A percentile compares a stretch with the other conserved stretches of the same genome.
These are phyloP conservation scores for Furcula furcula DNA, from an alignment of 2,888 invertebrate species.

Conservation along the genomic window DNA sequence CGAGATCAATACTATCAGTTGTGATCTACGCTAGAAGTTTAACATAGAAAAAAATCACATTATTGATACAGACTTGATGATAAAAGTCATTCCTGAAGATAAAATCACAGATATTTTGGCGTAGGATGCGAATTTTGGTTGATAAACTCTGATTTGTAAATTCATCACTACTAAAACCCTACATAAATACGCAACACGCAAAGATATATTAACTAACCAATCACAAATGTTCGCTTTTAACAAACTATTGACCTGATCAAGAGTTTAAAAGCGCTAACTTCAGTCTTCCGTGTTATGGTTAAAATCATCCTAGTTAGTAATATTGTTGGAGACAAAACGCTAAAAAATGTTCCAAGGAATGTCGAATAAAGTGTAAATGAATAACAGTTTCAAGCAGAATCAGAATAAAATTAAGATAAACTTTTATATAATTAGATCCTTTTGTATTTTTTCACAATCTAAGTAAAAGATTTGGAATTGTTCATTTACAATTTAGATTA, in stretches of 20 bases:
- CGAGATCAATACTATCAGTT: too few species aligned
- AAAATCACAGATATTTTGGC: too few species aligned
- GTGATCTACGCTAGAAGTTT: too few species aligned
- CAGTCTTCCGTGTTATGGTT: conserved; percentile 53
- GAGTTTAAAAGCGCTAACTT: conserved; percentile 61
- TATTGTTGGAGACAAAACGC: conserved; percentile 34
- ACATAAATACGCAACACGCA: conserved; percentile 10
- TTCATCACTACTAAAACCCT: too few species aligned
- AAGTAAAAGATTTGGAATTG: neutral
- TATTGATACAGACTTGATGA: too few species aligned
- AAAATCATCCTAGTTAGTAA: conserved; percentile 49
- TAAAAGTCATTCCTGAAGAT: too few species aligned
- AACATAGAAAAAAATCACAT: too few species aligned
- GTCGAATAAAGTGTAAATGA: conserved; percentile 41
- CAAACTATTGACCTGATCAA: conserved; percentile 70
- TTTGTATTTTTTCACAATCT: neutral
- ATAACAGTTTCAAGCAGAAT: conserved; percentile 12
- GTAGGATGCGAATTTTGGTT: too few species aligned
- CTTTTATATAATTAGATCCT: neutral
- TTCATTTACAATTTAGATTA: neutral
- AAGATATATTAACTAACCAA: conserved; percentile 28
- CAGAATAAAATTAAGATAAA: neutral
- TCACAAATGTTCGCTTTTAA: conserved; percentile 46
- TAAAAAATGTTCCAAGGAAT: conserved; percentile 58
- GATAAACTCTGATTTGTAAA: too few species aligned